Conservation (phyloP, 2,888 invertebrate species). For the Isotomurus palustris region DNA sequence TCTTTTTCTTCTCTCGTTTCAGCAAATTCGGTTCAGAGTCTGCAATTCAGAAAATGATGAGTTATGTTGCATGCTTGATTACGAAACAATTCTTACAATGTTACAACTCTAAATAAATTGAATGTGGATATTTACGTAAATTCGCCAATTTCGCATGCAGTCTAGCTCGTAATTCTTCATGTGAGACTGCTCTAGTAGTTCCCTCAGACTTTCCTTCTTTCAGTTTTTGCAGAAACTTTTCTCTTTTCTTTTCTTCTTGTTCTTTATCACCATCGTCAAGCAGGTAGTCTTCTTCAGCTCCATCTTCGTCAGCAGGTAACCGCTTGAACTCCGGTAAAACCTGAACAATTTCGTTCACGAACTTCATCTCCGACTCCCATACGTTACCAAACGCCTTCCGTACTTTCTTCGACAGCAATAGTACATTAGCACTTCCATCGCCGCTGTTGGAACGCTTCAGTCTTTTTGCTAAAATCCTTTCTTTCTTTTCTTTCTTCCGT, state of each 20-base stretch:
- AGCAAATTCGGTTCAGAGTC: no score
- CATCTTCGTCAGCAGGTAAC: slow-evolving; percentile 18
- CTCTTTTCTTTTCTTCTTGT: slow-evolving; percentile 10
- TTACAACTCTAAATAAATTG: background rate
- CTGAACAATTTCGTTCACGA: slow-evolving; percentile 13
- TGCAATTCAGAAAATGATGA: no score
- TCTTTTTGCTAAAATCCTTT: background rate
- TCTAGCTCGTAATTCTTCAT: slow-evolving; percentile 35
- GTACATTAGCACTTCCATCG: background rate
- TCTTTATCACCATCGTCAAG: slow-evolving; percentile 2
- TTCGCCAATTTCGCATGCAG: slow-evolving; percentile 32
- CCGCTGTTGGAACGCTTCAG: background rate
- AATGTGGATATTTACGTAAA: slow-evolving; percentile 20
- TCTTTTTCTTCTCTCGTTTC: slow-evolving; percentile 21
- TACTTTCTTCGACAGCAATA: slow-evolving; percentile 6
- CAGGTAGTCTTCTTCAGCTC: slow-evolving; percentile 21
- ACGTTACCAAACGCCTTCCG: slow-evolving; percentile 10
- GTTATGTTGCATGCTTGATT: no score
- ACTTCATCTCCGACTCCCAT: slow-evolving; percentile 18
- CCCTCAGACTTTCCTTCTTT: slow-evolving; percentile 7
- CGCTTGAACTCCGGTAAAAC: slow-evolving; percentile 26
- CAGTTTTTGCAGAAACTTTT: slow-evolving; percentile 17
- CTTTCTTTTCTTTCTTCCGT: slow-evolving; percentile 15
- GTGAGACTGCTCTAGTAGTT: slow-evolving; percentile 10
- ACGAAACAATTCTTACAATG: no score